phyloP scores from a whole-genome alignment of 2,113 vertebrate genomes.

The Platichthys flesus region DNA sequence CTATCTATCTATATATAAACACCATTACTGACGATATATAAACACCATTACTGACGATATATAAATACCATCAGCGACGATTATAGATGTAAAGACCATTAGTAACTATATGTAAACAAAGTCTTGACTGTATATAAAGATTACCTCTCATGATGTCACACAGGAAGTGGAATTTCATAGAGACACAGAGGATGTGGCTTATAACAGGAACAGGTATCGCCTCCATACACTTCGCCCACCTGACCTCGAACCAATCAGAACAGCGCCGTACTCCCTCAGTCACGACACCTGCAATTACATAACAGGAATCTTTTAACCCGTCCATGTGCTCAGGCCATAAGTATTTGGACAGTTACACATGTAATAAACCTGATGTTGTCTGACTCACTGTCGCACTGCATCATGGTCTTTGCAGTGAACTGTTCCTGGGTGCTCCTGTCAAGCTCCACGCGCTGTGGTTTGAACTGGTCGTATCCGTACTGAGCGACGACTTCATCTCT shows the following conservation, averaged over 20 bases:
- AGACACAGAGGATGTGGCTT: constrained; percentile 88
- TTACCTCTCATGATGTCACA: constrained; percentile 78
- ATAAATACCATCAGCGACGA: no score
- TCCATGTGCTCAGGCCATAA: neutral
- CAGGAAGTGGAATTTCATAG: constrained; percentile 89
- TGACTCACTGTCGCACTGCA: constrained; percentile 88
- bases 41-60: no score
- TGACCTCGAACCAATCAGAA: constrained; percentile 77
- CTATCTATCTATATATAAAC: no score
- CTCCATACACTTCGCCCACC: constrained; percentile 56
- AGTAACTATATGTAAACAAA: no score
- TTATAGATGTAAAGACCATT: no score
- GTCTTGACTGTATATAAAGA: neutral
- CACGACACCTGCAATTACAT: constrained; percentile 80
- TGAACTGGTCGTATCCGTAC: constrained; percentile 69
- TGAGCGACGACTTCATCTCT: constrained; percentile 81
- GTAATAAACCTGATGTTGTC: neutral
- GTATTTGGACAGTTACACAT: neutral
- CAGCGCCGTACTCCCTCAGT: constrained; percentile 79
- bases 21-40: no score
- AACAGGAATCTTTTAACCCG: neutral
- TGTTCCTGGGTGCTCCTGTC: constrained; percentile 74
- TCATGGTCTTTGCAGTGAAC: constrained; percentile 81
- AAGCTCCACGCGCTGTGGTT: neutral
- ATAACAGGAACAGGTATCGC: constrained; percentile 75